Evolutionary conservation across 2,113 vertebrate species (phyloP).

Genomic region (Corythornis madagascariensis): DNA sequence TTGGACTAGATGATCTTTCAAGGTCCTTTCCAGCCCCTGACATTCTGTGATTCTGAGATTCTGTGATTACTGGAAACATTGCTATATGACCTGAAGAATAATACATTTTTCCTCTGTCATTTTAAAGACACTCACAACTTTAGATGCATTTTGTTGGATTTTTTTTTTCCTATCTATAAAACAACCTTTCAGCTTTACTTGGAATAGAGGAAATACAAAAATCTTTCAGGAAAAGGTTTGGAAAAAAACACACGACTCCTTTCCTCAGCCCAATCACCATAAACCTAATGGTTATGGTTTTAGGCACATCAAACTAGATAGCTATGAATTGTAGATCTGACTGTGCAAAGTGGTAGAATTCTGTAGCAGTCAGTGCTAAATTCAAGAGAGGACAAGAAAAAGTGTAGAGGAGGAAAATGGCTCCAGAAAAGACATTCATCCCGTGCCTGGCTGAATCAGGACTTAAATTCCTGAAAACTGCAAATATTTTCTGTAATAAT

Average conservation of each 20-base stretch:
- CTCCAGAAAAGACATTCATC: background rate
- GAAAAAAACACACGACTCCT: background rate
- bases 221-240: background rate
- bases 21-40: too few species aligned
- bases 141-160: background rate
- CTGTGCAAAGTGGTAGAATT: background rate
- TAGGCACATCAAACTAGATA: background rate
- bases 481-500: background rate
- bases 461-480: background rate
- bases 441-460: background rate
- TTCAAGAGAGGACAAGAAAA: background rate
- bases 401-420: background rate
- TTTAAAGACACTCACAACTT: constrained; percentile 12
- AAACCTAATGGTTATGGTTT: background rate
- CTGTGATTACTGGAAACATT: constrained; percentile 36
- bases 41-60: too few species aligned
- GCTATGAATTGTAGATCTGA: background rate
- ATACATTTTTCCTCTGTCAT: background rate
- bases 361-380: background rate
- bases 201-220: background rate
- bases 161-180: background rate
- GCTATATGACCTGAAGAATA: constrained; percentile 44
- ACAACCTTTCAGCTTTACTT: background rate
- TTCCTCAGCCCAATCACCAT: background rate
- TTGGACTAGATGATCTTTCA: too few species aligned